phyloP scores from a whole-genome alignment of 2,888 invertebrate genomes.

The Eupelmus urozonus region DNA sequence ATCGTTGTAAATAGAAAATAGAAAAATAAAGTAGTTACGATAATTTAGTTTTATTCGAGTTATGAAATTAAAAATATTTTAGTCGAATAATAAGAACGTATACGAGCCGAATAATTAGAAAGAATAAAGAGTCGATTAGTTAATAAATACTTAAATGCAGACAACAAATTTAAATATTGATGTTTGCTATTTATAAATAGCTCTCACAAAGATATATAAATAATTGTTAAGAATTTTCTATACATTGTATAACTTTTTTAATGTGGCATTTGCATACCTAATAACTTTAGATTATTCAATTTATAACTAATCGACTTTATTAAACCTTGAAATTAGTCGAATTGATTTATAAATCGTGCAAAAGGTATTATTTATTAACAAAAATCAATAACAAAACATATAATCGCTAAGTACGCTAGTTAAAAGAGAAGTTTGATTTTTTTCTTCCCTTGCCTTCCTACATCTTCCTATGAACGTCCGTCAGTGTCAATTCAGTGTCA shows the following conservation, averaged over 20 bases:
- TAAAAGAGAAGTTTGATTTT: constrained; percentile 31
- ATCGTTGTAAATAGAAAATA: constrained; percentile 42
- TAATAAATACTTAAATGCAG: neutral
- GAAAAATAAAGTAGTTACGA: constrained; percentile 33
- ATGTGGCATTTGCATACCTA: constrained; percentile 5
- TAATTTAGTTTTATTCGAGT: constrained; percentile 45
- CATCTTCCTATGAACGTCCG: constrained; percentile 58
- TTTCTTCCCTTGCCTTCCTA: constrained; percentile 52
- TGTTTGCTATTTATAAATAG: constrained; percentile 11
- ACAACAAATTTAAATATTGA: neutral
- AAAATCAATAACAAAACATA: constrained; percentile 47
- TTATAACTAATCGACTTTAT: constrained; percentile 16
- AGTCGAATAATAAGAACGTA: constrained; percentile 25
- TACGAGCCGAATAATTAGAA: constrained; percentile 9
- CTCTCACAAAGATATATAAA: neutral
- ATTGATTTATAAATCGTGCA: neutral
- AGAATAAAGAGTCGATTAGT: constrained; percentile 22
- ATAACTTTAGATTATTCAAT: neutral
- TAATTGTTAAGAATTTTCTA: constrained; percentile 22
- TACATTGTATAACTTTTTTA: neutral
- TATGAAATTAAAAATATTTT: constrained; percentile 33
- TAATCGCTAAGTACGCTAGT: neutral
- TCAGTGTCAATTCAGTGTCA: constrained; percentile 63
- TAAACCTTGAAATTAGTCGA: constrained; percentile 10
- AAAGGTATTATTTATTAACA: constrained; percentile 45